Conservation (phyloP, 2,797 vertebrate species). For the Trichosurus vulpecula region DNA sequence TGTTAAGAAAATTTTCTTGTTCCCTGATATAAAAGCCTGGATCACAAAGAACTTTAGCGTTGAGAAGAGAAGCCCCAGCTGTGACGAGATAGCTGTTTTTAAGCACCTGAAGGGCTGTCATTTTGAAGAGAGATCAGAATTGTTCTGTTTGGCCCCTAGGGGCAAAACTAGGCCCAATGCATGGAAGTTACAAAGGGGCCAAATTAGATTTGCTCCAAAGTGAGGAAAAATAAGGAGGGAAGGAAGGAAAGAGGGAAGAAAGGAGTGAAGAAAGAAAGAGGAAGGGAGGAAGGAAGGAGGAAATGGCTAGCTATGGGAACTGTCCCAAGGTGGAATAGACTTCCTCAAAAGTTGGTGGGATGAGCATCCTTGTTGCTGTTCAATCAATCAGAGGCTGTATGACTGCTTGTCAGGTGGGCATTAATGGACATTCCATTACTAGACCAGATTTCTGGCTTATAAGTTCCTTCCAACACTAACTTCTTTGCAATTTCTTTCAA, state of each 20-base stretch:
- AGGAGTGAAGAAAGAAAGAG: rapidly evolving
- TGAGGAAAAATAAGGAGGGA: not conserved
- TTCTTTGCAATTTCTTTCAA: not conserved
- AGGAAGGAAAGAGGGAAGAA: not conserved
- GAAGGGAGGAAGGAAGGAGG: not conserved
- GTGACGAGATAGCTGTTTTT: not conserved
- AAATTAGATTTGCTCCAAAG: not conserved
- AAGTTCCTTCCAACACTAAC: not conserved
- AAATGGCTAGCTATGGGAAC: not conserved
- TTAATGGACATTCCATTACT: not conserved
- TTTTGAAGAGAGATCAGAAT: not conserved
- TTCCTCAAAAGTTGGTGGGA: not conserved
- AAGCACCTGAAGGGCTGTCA: not conserved
- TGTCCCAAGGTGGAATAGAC: not conserved
- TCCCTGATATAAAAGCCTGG: not conserved
- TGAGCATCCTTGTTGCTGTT: not conserved
- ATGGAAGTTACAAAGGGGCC: not conserved
- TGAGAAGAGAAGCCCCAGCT: not conserved
- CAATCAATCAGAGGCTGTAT: not conserved
- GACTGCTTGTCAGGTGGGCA: not conserved
- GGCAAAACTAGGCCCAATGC: not conserved
- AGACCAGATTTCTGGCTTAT: not conserved
- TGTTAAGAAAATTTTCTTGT: not conserved
- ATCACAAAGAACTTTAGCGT: not conserved
- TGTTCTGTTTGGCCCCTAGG: not conserved